These are phyloP conservation scores for Helarctos malayanus DNA, from an alignment of 2,797 vertebrate species.

Conservation along the genomic window DNA sequence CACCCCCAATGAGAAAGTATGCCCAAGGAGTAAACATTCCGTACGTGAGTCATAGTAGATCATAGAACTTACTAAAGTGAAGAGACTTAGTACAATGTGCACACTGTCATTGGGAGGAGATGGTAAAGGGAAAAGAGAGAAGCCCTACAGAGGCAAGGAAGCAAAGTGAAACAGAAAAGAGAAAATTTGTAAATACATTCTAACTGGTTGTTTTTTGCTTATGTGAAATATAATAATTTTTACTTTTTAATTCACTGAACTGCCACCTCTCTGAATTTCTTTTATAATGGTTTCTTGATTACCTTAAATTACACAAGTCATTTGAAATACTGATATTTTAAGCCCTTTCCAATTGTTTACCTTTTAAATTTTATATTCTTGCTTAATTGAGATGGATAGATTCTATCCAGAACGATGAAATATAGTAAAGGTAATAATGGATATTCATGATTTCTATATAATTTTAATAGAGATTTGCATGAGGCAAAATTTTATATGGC, in stretches of 20 bases:
- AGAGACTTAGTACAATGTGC: neutral
- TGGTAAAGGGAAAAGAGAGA: neutral
- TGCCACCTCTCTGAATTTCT: neutral
- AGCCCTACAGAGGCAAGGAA: neutral
- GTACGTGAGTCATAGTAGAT: neutral
- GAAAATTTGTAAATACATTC: neutral
- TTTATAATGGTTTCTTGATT: neutral
- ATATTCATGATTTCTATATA: neutral
- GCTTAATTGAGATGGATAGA: neutral
- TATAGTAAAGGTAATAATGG: neutral
- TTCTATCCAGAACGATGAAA: neutral
- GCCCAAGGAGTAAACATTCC: neutral
- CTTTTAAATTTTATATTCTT: neutral
- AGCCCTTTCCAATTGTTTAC: neutral
- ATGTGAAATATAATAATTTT: neutral
- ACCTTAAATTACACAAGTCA: neutral
- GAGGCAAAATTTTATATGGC: neutral
- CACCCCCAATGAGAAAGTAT: neutral
- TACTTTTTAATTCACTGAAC: neutral
- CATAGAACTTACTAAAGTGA: neutral
- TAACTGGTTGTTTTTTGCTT: neutral
- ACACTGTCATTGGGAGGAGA: neutral
- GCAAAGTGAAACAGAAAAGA: neutral
- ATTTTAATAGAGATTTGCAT: neutral
- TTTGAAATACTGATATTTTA: neutral